Conservation (phyloP, 2,113 vertebrate genomes). For the Zeus faber region DNA sequence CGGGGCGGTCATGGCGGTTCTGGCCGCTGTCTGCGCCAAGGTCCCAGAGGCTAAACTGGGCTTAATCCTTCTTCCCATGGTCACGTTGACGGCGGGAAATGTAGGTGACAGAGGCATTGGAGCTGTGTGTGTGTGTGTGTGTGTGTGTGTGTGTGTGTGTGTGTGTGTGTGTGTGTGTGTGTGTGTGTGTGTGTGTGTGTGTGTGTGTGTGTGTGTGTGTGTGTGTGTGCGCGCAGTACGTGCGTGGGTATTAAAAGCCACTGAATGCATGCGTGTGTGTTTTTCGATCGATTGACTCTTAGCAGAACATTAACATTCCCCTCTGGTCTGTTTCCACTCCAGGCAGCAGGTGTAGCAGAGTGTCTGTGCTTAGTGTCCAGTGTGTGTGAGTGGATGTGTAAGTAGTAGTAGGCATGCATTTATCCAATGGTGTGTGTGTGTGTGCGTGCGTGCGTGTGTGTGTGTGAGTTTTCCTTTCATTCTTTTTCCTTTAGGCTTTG, state of each 20-base stretch:
- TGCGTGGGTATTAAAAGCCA: too few species aligned
- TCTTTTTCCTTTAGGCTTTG: slow-evolving; percentile 76
- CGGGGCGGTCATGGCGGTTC: slow-evolving; percentile 92
- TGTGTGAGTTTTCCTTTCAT: not conserved
- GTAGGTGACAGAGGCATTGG: slow-evolving; percentile 74
- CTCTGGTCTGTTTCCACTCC: slow-evolving; percentile 18
- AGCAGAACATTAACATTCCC: slow-evolving; percentile 4
- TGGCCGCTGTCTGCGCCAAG: slow-evolving; percentile 90
- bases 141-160: not conserved
- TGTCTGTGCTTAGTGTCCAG: slow-evolving; percentile 15
- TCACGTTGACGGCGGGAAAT: slow-evolving; percentile 89
- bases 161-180: not conserved
- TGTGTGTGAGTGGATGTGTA: slow-evolving; percentile 40
- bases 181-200: not conserved
- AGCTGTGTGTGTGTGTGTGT: not conserved
- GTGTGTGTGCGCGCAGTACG: not conserved
- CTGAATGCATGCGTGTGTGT: too few species aligned
- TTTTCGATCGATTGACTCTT: too few species aligned
- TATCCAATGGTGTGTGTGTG: not conserved
- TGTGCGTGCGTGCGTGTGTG: not conserved
- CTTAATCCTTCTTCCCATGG: slow-evolving; percentile 93
- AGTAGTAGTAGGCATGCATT: slow-evolving; percentile 26
- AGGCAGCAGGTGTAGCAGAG: slow-evolving; percentile 32
- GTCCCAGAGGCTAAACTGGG: slow-evolving; percentile 91
- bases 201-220: not conserved